phyloP scores from a whole-genome alignment of 2,888 invertebrate genomes.

The Scaptomyza flava region DNA sequence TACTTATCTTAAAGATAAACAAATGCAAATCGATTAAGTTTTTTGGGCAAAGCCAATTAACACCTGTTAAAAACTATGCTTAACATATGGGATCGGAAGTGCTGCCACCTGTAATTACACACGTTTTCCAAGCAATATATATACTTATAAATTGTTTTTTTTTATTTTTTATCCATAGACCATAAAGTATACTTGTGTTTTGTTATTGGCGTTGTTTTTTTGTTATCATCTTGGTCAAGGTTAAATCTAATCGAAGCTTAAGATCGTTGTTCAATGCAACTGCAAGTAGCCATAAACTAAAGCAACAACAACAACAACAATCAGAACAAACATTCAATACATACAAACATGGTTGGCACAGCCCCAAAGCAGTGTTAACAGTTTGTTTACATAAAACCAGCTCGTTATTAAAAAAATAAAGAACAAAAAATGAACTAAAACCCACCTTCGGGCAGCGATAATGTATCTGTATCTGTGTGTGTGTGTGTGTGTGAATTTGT shows the following conservation, averaged over 20 bases:
- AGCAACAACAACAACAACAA: conserved; percentile 28
- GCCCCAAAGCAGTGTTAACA: conserved; percentile 66
- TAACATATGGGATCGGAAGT: conserved; percentile 7
- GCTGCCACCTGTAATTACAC: conserved; percentile 9
- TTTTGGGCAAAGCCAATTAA: conserved; percentile 1
- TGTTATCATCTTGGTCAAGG: conserved; percentile 82
- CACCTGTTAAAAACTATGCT: background rate
- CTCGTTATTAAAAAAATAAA: conserved; percentile 60
- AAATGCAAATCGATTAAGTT: background rate
- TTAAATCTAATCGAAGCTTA: conserved; percentile 77
- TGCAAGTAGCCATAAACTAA: conserved; percentile 66
- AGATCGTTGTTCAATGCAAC: conserved; percentile 66
- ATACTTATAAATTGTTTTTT: background rate
- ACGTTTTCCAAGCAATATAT: conserved; percentile 2
- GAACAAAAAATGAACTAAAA: conserved; percentile 24
- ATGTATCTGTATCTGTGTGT: conserved; percentile 21
- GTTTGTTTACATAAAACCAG: conserved; percentile 75
- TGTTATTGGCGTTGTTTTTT: conserved; percentile 30
- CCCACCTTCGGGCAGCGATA: conserved; percentile 54
- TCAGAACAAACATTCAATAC: conserved; percentile 52
- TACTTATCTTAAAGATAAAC: background rate
- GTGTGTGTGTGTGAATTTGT: conserved; percentile 27
- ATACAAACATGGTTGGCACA: conserved; percentile 15
- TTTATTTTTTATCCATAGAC: background rate
- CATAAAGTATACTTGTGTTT: background rate